phyloP scores from a whole-genome alignment of 2,888 invertebrate species.

The Chrysolina haemoptera region DNA sequence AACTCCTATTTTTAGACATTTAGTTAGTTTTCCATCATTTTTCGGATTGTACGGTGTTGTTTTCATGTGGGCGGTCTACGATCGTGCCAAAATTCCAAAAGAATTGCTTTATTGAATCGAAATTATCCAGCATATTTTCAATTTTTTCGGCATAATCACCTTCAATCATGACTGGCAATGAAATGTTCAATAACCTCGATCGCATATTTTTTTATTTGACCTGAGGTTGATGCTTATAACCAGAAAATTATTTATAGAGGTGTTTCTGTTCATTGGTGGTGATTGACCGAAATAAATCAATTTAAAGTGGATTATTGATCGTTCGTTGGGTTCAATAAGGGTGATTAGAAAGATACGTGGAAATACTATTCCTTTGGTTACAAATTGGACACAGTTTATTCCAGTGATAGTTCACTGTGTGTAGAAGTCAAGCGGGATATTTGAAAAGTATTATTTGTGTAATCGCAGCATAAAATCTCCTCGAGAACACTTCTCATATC shows the following conservation, averaged over 20 bases:
- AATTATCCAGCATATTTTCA: neutral
- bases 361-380: too few relatives aligned
- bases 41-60: conserved; percentile 15
- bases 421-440: too few relatives aligned
- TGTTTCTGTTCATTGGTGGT: neutral
- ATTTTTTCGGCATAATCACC: neutral
- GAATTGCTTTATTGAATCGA: conserved; percentile 17
- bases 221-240: neutral
- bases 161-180: conserved; percentile 20
- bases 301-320: neutral
- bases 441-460: too few relatives aligned
- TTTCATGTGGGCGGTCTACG: conserved; percentile 21
- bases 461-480: too few relatives aligned
- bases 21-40: conserved; percentile 1
- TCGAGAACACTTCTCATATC: too few relatives aligned
- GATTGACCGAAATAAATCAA: neutral
- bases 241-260: neutral
- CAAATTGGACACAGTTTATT: too few relatives aligned
- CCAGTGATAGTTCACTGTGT: too few relatives aligned
- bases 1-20: conserved; percentile 25
- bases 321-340: too few relatives aligned
- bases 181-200: conserved; percentile 20
- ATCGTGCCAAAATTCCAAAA: conserved; percentile 28
- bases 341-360: too few relatives aligned
- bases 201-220: neutral